Evolutionary conservation across 2,113 vertebrate species (phyloP), one percentile per base, ranked within the genome.

Genomic region (Acanthochromis polyacanthus): DNA sequence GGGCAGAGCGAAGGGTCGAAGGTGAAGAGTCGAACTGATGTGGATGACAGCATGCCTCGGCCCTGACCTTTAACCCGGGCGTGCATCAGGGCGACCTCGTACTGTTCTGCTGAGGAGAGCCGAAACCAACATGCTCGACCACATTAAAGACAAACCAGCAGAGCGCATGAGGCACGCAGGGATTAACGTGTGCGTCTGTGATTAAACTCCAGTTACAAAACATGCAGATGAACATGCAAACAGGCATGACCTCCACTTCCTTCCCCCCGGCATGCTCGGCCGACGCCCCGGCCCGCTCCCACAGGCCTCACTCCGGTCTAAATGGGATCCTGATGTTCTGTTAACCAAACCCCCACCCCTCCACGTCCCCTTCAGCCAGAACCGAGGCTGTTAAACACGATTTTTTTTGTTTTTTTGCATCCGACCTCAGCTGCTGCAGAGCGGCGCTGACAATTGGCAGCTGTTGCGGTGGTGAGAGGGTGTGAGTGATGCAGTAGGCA

Each of bases 321-420:
- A 94, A 94, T 93, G 73, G 64, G 84, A 93, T 92, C 92, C 94
- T 91, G 90, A 94, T 94, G 92, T 92, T 90, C 75, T 57, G 46
- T 74, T 66, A 57, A 76, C 80, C 67, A 55, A 59, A 4, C 66
- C 65, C 46, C 63, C 23, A 12, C 32, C 45, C 25, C 51, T 51
- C 55, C 38, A 19, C 12, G 0, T 16, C 71, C 67, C 55, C 58
- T 48, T 73, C 58, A 22, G 63, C 69, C 72, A 85, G 75, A 81
- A 85, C 67, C 22, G 17, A 64, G 78, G 84, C 73, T 81, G 81
- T 89, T 88, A 83, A 90, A 82, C 40, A 60, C 17, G 48, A 80
- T 25, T 2, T 36, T 36, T 36, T 36, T 9, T 36, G 9, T 36
- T 36, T 80, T 80, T 83, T 84, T 51, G 66, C 78, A 78, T 88